Percentiles rank a stretch among this genome's conserved stretches.
phyloP scores from a whole-genome alignment of 2,888 invertebrate species.

The Eremobia ochroleuca region DNA sequence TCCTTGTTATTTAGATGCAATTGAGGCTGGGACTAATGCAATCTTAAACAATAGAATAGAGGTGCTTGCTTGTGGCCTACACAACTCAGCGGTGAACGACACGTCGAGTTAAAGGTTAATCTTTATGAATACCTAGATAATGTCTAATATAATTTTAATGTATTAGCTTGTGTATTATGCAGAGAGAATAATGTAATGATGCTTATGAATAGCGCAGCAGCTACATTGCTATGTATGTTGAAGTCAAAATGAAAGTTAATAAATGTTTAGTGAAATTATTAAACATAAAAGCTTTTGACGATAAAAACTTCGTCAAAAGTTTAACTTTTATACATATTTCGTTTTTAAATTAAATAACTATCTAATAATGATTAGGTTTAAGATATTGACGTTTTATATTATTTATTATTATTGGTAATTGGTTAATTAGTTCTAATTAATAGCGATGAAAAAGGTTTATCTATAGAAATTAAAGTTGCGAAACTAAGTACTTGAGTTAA shows the following conservation, averaged over 20 bases:
- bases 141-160: not conserved
- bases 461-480: not conserved
- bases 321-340: not conserved
- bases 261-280: not conserved
- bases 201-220: not conserved
- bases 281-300: not conserved
- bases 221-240: not conserved
- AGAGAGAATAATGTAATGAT: not conserved
- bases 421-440: not conserved
- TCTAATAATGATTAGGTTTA: not conserved
- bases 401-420: accelerated
- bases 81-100: constrained; percentile 46
- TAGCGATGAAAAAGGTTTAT: not conserved
- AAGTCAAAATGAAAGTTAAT: not conserved
- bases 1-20: constrained; percentile 32
- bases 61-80: not conserved
- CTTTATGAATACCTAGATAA: constrained; percentile 18
- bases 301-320: not conserved
- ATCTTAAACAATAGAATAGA: constrained; percentile 55
- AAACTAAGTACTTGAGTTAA: not conserved
- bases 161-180: not conserved
- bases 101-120: constrained; percentile 52
- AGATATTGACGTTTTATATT: not conserved
- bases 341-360: too few species aligned
- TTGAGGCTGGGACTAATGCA: constrained; percentile 43